Base-by-base conservation (phyloP, 2,113 vertebrate genomes). In the Xenopus borealis region DNA sequence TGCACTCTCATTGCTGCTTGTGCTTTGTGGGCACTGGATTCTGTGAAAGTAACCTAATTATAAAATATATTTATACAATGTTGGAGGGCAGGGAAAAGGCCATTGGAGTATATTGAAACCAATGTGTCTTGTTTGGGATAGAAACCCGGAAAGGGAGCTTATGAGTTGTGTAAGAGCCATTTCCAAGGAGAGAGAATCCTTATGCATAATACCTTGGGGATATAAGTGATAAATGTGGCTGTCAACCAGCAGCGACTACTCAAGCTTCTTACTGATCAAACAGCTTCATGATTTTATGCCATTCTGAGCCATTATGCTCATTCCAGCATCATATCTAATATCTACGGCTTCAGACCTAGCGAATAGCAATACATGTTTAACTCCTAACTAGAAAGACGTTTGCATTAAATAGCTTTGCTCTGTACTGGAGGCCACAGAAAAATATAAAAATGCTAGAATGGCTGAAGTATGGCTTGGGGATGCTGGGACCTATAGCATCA, bases 171-270 rank as follows among this genome's bases (percentile, higher is more conserved):
- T 45, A 27, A 55, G 33, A 58, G 63, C 30, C 14, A 13, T 66
- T 73, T 62, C 63, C 52, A 30, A 59, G 20, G 71, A 73, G 52
- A 55, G 23, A 8, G 14, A 63, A 63, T 73, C 40, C 61, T 46
- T 66, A 59, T 57, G 57, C 33, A 59, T 13, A 59, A 73, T 66
- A 66, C 72, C 72, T 58, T 73, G 33, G 47, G 72, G 72, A 59
- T 17, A 44, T 23, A 52, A 18, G 72, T 73, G 72, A 73, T 73
- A 46, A 66, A 73, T 73, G 72, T 59, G 63, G 52, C 72, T 73
- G 72, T 66, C 72, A 73, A 66, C 72, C 44, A 66, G 13, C 40
- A 45, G 61, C 46, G 33, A 72, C 59, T 72, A 63, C 62, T 64
- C 50, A 63, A 57, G 63, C 72, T 57, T 58, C 72, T 59, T 52